Conservation (phyloP, 2,797 vertebrate species). For the Podarcis lilfordi region DNA sequence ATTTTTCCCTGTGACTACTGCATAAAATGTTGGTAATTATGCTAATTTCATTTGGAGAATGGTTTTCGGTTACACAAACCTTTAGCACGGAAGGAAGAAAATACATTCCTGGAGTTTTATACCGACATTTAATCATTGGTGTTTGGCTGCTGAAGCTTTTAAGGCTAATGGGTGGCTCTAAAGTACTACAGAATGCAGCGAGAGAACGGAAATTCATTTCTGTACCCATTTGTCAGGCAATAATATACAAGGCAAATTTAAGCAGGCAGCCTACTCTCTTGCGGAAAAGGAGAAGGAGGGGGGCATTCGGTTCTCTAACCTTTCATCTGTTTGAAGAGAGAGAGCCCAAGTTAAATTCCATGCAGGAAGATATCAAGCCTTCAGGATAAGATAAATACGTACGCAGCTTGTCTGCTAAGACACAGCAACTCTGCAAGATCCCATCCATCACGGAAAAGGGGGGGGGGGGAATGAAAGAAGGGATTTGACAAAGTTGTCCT, state of each 20-base stretch:
- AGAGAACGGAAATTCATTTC: constrained; percentile 63
- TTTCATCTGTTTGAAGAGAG: constrained; percentile 63
- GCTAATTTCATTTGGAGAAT: constrained; percentile 67
- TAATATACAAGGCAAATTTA: constrained; percentile 48
- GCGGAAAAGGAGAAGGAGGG: constrained; percentile 36
- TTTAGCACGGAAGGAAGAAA: not conserved
- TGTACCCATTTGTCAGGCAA: constrained; percentile 60
- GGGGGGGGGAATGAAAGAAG: not conserved
- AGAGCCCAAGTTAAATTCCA: constrained; percentile 60
- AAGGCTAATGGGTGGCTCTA: constrained; percentile 63
- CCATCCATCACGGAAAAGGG: constrained; percentile 32
- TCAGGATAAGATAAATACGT: constrained; percentile 65
- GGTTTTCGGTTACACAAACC: constrained; percentile 54
- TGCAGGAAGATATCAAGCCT: constrained; percentile 42
- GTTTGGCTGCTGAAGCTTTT: constrained; percentile 60
- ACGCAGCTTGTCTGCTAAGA: constrained; percentile 49
- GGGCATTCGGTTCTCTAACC: constrained; percentile 44
- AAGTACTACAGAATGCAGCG: constrained; percentile 43
- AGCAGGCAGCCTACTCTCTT: constrained; percentile 31
- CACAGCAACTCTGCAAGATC: constrained; percentile 41
- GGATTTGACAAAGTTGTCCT: constrained; percentile 42
- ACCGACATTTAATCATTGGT: constrained; percentile 21
- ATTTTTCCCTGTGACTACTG: constrained; percentile 53
- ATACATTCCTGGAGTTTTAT: not conserved
- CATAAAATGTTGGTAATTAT: constrained; percentile 61